Conservation (phyloP, 2,888 invertebrate genomes). For the Spialia ferax region DNA sequence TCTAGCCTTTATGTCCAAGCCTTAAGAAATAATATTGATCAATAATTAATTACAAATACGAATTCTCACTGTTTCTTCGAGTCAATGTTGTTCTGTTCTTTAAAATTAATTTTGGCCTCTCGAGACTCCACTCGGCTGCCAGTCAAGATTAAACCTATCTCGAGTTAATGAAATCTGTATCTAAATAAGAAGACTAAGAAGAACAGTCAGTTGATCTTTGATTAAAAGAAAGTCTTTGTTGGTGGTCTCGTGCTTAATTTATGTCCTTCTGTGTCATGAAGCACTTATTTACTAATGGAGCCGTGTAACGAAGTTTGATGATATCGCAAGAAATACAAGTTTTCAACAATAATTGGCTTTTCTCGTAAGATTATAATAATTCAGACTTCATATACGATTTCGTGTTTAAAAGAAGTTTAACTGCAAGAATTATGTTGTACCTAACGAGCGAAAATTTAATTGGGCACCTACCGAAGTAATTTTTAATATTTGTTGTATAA, state of each 20-base stretch:
- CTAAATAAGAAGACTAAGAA: slow-evolving; percentile 55
- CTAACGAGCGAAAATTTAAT: too few relatives aligned
- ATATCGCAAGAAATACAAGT: background rate
- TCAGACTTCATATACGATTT: background rate
- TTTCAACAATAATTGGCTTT: background rate
- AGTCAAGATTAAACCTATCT: slow-evolving; percentile 75
- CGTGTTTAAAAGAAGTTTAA: background rate
- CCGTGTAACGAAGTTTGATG: background rate
- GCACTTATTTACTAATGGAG: background rate
- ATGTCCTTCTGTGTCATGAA: background rate
- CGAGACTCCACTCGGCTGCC: slow-evolving; percentile 66
- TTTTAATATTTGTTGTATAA: too few relatives aligned
- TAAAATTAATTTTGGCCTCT: slow-evolving; percentile 81
- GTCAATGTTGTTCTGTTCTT: slow-evolving; percentile 72
- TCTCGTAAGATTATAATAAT: background rate
- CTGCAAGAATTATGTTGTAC: too few relatives aligned
- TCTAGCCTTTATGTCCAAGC: slow-evolving; percentile 43
- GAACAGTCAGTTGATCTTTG: slow-evolving; percentile 11
- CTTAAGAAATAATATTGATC: slow-evolving; percentile 52
- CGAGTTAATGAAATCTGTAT: slow-evolving; percentile 71
- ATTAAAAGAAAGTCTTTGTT: slow-evolving; percentile 28
- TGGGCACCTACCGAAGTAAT: too few relatives aligned
- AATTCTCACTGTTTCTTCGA: slow-evolving; percentile 9
- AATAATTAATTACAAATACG: background rate
- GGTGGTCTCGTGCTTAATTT: slow-evolving; percentile 31